A percentile compares a stretch with the other conserved stretches of the same genome.
Evolutionary conservation across 2,797 vertebrate species (phyloP).

Genomic region (Meda fulgida): DNA sequence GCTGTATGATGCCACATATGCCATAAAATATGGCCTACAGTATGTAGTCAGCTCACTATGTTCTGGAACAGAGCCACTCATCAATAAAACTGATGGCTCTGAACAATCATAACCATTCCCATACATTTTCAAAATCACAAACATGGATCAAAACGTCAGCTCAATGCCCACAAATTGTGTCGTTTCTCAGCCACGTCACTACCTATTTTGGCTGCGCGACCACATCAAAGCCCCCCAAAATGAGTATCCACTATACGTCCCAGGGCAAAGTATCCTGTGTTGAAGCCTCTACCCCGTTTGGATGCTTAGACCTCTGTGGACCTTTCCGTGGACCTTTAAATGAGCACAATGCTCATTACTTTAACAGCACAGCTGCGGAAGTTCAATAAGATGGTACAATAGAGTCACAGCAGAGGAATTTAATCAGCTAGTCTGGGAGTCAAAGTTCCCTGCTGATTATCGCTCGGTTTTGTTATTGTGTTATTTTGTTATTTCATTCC

Average conservation of each 20-base stretch:
- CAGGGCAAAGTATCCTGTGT: slow-evolving; percentile 46
- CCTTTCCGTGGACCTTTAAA: slow-evolving; percentile 2
- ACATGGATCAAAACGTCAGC: not conserved
- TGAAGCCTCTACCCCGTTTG: slow-evolving; percentile 24
- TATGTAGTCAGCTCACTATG: too few relatives aligned
- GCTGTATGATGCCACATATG: not conserved
- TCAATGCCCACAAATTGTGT: not conserved
- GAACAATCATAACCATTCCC: not conserved
- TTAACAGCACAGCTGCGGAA: slow-evolving; percentile 36
- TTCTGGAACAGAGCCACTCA: not conserved
- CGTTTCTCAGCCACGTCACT: not conserved
- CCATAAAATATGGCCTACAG: not conserved
- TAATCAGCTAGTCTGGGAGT: slow-evolving; percentile 64
- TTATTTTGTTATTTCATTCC: slow-evolving; percentile 68
- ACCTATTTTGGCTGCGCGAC: not conserved
- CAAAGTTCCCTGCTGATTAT: slow-evolving; percentile 62
- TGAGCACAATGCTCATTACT: slow-evolving; percentile 33
- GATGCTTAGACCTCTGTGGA: slow-evolving; percentile 10
- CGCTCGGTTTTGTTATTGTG: slow-evolving; percentile 64
- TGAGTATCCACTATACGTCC: slow-evolving; percentile 16
- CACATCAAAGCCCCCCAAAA: slow-evolving; percentile 45
- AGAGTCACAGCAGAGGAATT: slow-evolving; percentile 68
- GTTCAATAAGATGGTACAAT: slow-evolving; percentile 51
- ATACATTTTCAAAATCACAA: not conserved
- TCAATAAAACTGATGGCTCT: not conserved